Conservation (phyloP, 2,113 vertebrate genomes). For the Notarius lentiginosus region DNA sequence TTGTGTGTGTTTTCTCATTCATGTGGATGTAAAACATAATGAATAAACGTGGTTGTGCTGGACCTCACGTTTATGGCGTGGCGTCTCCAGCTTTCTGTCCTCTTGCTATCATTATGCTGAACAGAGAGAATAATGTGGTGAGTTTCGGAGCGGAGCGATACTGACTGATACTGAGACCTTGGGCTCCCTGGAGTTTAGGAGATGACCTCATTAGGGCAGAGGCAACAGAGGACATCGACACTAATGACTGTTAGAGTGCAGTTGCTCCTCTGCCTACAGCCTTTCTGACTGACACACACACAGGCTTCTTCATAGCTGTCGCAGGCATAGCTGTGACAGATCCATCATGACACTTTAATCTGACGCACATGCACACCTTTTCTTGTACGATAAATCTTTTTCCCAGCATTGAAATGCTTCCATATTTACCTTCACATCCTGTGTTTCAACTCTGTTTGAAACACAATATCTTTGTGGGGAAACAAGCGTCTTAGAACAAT, state of each 20-base stretch:
- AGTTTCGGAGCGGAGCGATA: background rate
- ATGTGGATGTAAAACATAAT: background rate
- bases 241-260: slow-evolving; percentile 58
- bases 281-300: slow-evolving; percentile 8
- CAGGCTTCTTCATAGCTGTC: background rate
- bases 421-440: background rate
- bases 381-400: background rate
- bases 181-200: slow-evolving; percentile 52
- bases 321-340: slow-evolving; percentile 27
- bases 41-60: background rate
- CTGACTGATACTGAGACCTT: slow-evolving; percentile 29
- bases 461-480: background rate
- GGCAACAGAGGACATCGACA: slow-evolving; percentile 62
- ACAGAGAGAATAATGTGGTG: background rate
- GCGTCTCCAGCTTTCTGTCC: background rate
- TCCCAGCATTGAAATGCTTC: background rate
- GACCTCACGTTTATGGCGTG: background rate
- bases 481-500: background rate
- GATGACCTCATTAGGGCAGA: slow-evolving; percentile 55
- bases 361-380: background rate
- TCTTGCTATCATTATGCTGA: background rate
- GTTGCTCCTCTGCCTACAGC: slow-evolving; percentile 8
- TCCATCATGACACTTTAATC: slow-evolving; percentile 4
- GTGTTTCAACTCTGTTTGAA: background rate
- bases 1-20: background rate